Evolutionary conservation across 1,140 invertebrate genomes (phyloP).

Genomic region (Pseudomyrmex sp.): DNA sequence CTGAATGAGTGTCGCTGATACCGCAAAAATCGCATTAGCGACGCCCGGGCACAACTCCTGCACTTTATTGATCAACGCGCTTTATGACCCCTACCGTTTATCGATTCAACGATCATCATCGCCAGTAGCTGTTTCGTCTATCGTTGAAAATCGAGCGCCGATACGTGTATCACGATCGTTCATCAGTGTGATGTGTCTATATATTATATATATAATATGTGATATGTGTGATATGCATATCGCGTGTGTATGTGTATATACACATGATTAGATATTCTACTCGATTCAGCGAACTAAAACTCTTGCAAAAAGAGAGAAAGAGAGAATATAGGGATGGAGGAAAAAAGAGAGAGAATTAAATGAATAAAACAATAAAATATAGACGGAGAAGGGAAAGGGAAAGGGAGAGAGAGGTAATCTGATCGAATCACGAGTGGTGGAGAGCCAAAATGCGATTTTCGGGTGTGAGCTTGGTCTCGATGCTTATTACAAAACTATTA

Average conservation of each 20-base stretch:
- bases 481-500: constrained; percentile 58
- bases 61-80: constrained; percentile 36
- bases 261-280: too few relatives aligned
- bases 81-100: constrained; percentile 24
- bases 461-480: constrained; percentile 69
- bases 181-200: neutral
- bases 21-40: neutral
- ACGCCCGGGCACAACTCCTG: neutral
- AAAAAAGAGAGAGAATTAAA: neutral
- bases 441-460: constrained; percentile 67
- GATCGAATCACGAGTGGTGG: constrained; percentile 69
- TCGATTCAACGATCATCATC: constrained; percentile 33
- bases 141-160: constrained; percentile 27
- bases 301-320: neutral
- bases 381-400: neutral
- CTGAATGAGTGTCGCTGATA: constrained; percentile 57
- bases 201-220: too few relatives aligned
- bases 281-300: too few relatives aligned
- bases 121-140: neutral
- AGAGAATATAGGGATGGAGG: too few relatives aligned
- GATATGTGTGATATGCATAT: too few relatives aligned
- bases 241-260: too few relatives aligned
- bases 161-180: neutral
- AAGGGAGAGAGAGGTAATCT: constrained; percentile 1
- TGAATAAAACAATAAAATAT: constrained; percentile 8